phyloP scores from a whole-genome alignment of 2,888 invertebrate genomes.

The Mythimna vitellina region DNA sequence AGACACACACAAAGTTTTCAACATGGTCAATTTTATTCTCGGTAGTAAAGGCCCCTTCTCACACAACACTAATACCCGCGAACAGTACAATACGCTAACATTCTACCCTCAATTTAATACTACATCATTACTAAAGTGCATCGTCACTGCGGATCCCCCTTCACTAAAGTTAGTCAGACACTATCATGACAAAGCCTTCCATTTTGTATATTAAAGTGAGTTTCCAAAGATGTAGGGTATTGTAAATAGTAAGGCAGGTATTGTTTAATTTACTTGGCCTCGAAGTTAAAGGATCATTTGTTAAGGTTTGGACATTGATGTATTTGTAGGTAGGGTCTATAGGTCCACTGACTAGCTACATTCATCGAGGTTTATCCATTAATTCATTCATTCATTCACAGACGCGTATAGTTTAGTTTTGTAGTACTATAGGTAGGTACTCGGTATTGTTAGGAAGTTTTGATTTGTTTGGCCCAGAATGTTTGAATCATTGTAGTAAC shows the following conservation, averaged over 20 bases:
- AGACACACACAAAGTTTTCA: conserved; percentile 8
- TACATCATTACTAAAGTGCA: conserved; percentile 65
- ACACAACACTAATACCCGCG: conserved; percentile 11
- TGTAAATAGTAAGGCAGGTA: conserved; percentile 8
- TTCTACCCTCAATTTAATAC: conserved; percentile 47
- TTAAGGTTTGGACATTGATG: conserved; percentile 16
- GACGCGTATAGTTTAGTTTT: not conserved
- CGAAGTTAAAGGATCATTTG: conserved; percentile 30
- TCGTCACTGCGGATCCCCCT: conserved; percentile 45
- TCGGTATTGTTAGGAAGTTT: too few relatives aligned
- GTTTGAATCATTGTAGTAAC: too few relatives aligned
- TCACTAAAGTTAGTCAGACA: conserved; percentile 57
- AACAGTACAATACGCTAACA: conserved; percentile 34
- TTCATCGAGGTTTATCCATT: too few relatives aligned
- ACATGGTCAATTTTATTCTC: conserved; percentile 1
- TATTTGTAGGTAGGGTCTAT: not conserved
- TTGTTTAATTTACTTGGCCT: conserved; percentile 41
- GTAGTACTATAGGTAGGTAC: too few relatives aligned
- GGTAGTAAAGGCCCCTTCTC: conserved; percentile 22
- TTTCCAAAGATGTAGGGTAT: conserved; percentile 41
- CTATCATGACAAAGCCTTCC: conserved; percentile 55
- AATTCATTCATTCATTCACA: not conserved
- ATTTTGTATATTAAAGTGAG: conserved; percentile 64
- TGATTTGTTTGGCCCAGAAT: too few relatives aligned
- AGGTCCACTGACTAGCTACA: not conserved